Evolutionary conservation across 1,140 invertebrate species (phyloP).

Genomic region (Saccostrea glomerata): DNA sequence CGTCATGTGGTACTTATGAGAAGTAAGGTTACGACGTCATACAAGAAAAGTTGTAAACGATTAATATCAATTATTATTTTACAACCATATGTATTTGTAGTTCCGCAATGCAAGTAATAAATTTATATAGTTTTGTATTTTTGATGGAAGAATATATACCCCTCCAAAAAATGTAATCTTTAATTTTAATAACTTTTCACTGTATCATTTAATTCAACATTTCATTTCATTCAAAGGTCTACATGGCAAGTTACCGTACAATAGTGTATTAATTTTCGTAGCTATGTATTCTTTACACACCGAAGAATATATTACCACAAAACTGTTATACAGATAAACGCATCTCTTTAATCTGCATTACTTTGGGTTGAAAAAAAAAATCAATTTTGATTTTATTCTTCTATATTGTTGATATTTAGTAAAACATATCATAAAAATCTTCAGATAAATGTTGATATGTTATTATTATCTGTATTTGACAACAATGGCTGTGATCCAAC

Average conservation of each 20-base stretch:
- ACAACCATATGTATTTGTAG: slow-evolving; percentile 12
- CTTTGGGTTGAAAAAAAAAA: too few species aligned
- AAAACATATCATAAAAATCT: background rate
- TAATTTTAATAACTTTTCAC: too few species aligned
- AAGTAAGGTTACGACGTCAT: slow-evolving; percentile 11
- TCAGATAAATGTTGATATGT: background rate
- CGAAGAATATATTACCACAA: too few species aligned
- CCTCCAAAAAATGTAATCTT: too few species aligned
- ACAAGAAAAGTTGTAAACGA: background rate
- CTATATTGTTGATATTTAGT: background rate
- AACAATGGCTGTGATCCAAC: slow-evolving; percentile 11
- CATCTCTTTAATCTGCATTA: too few species aligned
- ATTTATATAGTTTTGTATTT: background rate
- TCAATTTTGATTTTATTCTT: background rate
- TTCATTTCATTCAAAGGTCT: too few species aligned
- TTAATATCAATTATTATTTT: slow-evolving; percentile 28
- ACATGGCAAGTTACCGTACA: too few species aligned
- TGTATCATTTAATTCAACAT: too few species aligned
- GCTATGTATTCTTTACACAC: too few species aligned
- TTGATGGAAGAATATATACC: too few species aligned
- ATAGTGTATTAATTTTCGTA: too few species aligned
- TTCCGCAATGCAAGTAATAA: background rate
- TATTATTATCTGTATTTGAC: background rate
- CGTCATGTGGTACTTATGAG: background rate
- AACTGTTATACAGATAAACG: too few species aligned